A percentile compares a stretch with the other conserved stretches of the same genome.
Evolutionary conservation across 2,888 invertebrate genomes (phyloP).

Genomic region (Myopa testacea): DNA sequence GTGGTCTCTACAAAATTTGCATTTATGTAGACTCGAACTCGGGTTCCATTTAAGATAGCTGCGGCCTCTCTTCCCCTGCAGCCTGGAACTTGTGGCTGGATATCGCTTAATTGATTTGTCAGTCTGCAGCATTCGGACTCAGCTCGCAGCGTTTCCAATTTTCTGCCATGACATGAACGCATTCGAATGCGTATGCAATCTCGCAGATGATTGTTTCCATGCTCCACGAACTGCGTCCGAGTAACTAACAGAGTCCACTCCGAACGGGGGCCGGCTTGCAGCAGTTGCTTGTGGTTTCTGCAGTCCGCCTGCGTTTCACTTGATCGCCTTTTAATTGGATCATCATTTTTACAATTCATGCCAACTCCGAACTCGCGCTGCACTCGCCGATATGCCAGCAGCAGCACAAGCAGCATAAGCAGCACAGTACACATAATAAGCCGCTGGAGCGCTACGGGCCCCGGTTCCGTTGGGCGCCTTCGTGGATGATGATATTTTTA

Average conservation of each 20-base stretch:
- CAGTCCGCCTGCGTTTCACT: neutral
- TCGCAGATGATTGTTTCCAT: conserved; percentile 24
- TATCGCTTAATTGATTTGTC: conserved; percentile 39
- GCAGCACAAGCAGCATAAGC: too few species aligned
- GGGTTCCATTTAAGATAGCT: conserved; percentile 3
- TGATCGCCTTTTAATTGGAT: conserved; percentile 30
- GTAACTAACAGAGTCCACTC: neutral
- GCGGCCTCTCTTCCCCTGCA: neutral
- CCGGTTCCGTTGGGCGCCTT: neutral
- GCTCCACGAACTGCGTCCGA: neutral
- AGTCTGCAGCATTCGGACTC: conserved; percentile 12
- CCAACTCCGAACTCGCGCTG: neutral
- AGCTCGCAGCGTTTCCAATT: conserved; percentile 31
- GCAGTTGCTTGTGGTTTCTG: neutral
- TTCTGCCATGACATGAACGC: conserved; percentile 15
- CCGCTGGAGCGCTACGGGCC: neutral
- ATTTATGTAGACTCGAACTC: conserved; percentile 18
- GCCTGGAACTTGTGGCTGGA: conserved; percentile 1
- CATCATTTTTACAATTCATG: conserved; percentile 21
- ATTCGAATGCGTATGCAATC: conserved; percentile 3
- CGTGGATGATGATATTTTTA: neutral
- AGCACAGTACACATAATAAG: neutral
- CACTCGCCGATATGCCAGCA: neutral
- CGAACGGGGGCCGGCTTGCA: neutral
- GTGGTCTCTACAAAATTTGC: conserved; percentile 14